These are phyloP conservation scores for Cotesia congregata DNA, from an alignment of 2,888 invertebrate genomes.

Conservation along the genomic window DNA sequence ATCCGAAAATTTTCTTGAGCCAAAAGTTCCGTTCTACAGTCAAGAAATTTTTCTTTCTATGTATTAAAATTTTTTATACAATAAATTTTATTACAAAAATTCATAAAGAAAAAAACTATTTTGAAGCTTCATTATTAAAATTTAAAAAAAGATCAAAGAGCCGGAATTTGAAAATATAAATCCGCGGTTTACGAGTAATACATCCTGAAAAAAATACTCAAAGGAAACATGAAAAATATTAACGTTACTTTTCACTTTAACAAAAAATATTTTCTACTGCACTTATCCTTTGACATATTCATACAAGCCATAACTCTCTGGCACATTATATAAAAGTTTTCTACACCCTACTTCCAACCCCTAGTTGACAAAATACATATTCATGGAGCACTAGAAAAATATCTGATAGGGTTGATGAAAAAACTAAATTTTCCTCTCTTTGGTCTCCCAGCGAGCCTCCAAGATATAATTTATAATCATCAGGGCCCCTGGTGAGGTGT, in stretches of 20 bases:
- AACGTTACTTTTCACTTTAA: neutral
- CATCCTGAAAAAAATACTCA: neutral
- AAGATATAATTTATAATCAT: neutral
- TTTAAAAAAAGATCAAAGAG: too few species aligned
- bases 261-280: neutral
- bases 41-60: too few species aligned
- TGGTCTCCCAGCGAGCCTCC: neutral
- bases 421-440: neutral
- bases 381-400: neutral
- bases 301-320: neutral
- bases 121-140: too few species aligned
- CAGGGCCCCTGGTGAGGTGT: neutral
- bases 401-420: neutral
- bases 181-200: too few species aligned
- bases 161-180: too few species aligned
- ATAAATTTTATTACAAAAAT: too few species aligned
- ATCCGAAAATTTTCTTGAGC: too few species aligned
- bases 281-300: constrained; percentile 22
- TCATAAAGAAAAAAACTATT: too few species aligned
- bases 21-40: too few species aligned
- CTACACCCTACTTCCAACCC: neutral
- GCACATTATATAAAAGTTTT: constrained; percentile 8
- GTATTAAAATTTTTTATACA: too few species aligned
- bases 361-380: constrained; percentile 20
- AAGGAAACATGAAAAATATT: neutral